phyloP scores from a whole-genome alignment of 2,888 invertebrate genomes.

The Torymus texanus region DNA sequence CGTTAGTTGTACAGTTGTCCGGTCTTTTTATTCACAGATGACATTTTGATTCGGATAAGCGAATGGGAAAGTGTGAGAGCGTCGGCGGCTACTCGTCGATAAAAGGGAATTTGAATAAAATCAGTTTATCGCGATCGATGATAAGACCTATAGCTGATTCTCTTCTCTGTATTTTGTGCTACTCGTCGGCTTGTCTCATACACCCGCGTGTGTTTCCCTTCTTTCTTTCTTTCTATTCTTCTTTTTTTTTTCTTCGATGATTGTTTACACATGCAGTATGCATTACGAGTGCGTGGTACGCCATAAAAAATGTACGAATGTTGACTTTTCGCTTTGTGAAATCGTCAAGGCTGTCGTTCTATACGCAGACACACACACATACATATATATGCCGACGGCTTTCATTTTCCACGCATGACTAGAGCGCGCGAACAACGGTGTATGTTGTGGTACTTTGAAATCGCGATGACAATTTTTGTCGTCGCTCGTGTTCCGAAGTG shows the following conservation, averaged over 20 bases:
- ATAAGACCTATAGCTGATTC: slow-evolving; percentile 49
- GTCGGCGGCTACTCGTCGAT: slow-evolving; percentile 18
- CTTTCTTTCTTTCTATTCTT: too few relatives aligned
- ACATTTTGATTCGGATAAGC: slow-evolving; percentile 41
- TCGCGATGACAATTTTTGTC: background rate
- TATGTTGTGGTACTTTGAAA: background rate
- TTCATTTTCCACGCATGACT: background rate
- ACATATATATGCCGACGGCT: too few relatives aligned
- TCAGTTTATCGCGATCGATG: slow-evolving; percentile 60
- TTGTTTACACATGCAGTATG: background rate
- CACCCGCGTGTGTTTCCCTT: too few relatives aligned
- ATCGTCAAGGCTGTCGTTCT: too few relatives aligned
- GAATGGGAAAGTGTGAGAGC: slow-evolving; percentile 18
- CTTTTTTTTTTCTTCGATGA: too few relatives aligned
- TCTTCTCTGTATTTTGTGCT: background rate
- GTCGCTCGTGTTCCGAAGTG: background rate
- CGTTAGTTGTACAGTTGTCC: background rate
- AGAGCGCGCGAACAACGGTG: background rate
- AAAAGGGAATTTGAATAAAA: slow-evolving; percentile 60
- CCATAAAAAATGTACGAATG: slow-evolving; percentile 16
- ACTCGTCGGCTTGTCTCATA: background rate
- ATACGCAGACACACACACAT: too few relatives aligned
- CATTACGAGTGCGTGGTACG: slow-evolving; percentile 2
- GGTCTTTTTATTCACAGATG: background rate
- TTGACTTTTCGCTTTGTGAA: background rate